A percentile compares a stretch with the other conserved stretches of the same genome.
phyloP scores from a whole-genome alignment of 2,797 vertebrate species.

The Urophycis tenuis region DNA sequence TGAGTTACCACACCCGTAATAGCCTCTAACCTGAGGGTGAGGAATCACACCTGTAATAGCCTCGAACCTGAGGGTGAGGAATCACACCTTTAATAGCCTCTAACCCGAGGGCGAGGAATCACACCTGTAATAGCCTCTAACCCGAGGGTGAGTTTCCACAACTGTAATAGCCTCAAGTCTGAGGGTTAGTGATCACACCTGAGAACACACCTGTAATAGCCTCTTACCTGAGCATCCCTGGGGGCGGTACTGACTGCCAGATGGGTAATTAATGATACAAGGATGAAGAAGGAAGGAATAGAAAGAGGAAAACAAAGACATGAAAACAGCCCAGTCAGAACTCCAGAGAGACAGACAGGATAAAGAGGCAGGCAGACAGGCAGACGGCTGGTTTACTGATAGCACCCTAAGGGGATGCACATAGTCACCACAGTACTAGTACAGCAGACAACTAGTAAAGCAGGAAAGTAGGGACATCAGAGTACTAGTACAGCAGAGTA shows the following conservation, averaged over 20 bases:
- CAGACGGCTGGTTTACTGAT: conserved; percentile 25
- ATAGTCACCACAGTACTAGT: conserved; percentile 33
- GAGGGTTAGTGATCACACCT: background rate
- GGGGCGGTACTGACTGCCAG: conserved; percentile 78
- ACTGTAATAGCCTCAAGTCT: background rate
- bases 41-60: background rate
- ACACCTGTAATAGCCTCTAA: background rate
- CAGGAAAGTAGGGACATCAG: background rate
- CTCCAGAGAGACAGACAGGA: conserved; percentile 35
- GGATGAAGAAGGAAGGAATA: conserved; percentile 27
- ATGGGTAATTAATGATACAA: conserved; percentile 19
- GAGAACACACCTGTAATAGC: background rate
- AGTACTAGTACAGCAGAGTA: background rate
- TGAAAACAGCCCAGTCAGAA: conserved; percentile 22
- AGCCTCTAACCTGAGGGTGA: background rate
- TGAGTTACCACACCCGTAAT: background rate
- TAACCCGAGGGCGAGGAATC: background rate
- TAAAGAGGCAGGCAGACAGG: conserved; percentile 39
- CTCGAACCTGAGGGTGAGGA: no score
- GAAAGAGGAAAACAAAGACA: conserved; percentile 26
- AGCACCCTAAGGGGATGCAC: background rate
- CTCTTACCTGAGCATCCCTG: conserved; percentile 77
- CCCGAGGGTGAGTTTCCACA: background rate
- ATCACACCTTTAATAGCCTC: no score
- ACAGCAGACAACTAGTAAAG: conserved; percentile 1